Base-by-base conservation (phyloP, 2,113 vertebrate genomes). In the Machaerirhynchus nigripectus region DNA sequence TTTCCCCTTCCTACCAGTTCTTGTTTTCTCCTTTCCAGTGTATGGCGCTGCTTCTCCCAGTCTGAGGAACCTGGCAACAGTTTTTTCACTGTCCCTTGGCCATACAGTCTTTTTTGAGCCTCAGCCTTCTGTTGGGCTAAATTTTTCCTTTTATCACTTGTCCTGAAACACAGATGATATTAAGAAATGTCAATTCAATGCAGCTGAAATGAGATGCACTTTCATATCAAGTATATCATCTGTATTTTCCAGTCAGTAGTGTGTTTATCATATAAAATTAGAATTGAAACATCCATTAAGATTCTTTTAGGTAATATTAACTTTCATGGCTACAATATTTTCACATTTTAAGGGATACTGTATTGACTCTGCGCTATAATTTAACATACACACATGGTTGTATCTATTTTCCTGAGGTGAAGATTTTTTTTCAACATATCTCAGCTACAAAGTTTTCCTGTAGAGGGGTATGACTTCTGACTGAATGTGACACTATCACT, bases 41-140 rank as follows among this genome's bases (percentile, higher is more conserved):
- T 98, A 93, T 99, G 99, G 31, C 99, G 98, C 96, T 99, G 99
- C 92, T 98, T 99, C 95, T 99, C 99, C 98, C 99, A 99, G 59
- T 99, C 99, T 5, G 99, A 99, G 46, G 99, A 99, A 50, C 98
- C 98, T 6, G 99, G 98, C 4, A 98, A 98, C 18, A 99, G 98
- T 84, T 98, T 99, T 97, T 98, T 99, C 95, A 98, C 97, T 65
- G 99, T 98, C 61, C 99, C 99, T 56, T 99, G 99, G 80, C 99
- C 99, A 19, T 99, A 99, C 6, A 99, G 98, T 19, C 99, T 98
- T 82, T 98, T 98, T 91, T 99, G 99, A 91, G 99, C 99, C 91
- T 99, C 99, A 2, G 99, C 99, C 97, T 99, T 99, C 95, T 99
- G 99, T 95, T 99, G 99, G 42, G 99, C 99, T 97, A 99, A 98